Evolutionary conservation across 1,140 invertebrate genomes (phyloP), one percentile per base, ranked within the genome.

Genomic region (Drosophila insularis): DNA sequence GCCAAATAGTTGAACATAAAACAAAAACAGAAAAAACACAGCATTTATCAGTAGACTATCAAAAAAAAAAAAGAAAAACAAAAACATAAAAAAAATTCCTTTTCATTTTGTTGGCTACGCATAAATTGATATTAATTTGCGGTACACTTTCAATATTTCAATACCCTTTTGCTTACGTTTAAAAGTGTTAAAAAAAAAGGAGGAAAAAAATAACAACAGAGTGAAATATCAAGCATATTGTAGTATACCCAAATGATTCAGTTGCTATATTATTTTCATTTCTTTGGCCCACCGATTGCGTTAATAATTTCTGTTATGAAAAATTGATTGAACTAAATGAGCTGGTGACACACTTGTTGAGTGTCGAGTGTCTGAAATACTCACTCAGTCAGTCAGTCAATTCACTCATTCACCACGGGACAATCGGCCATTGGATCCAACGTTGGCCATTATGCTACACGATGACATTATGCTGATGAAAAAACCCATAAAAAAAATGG

Each of bases 261-360:
- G 27, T 32, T 76, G 68, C 50, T 62, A 62, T 62, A 63, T 72
- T 21, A 13, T 54, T 19, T 63, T 72, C n/a, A 13, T 54, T 19
- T 63, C 27, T 35, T 63, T 17, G 32, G 17, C 27, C 31, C 32
- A 27, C 58, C 69, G 69, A 65, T 77, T 89, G 80, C 79, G 82
- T 86, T 86, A 86, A 86, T 86, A 86, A 86, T 86, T 89, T 81
- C 84, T 82, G 82, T 80, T 87, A 82, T 86, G 80, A 89, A 89
- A 76, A 89, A 86, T 86, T 86, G 82, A 86, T 86, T 86, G 82
- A 87, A 78, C 82, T 86, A 89, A 86, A 86, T 86, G 82, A 86
- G 82, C 82, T 87, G 82, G 84, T 87, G 84, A 87, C 84, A 87
- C 84, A 87, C 84, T 87, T 87, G 82, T 89, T 89, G 84, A 74